These are phyloP conservation scores for Trisateles emortualis DNA, from an alignment of 2,888 invertebrate genomes.

Conservation along the genomic window DNA sequence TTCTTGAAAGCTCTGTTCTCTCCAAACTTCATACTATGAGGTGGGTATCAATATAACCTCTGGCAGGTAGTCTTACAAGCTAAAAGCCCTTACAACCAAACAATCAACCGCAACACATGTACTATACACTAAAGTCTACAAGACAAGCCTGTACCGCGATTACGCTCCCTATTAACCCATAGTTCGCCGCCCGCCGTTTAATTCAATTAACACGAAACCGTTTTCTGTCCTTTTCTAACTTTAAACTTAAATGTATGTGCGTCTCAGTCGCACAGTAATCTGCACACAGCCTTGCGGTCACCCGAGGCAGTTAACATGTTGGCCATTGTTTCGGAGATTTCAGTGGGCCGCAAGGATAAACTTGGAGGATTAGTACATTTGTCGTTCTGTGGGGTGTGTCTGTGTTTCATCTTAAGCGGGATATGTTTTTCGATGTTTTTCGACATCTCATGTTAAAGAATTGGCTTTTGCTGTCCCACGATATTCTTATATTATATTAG, in stretches of 20 bases:
- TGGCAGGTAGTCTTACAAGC: slow-evolving; percentile 8
- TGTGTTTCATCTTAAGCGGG: slow-evolving; percentile 16
- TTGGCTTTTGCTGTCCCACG: background rate
- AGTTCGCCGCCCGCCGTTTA: slow-evolving; percentile 50
- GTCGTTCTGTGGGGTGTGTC: slow-evolving; percentile 46
- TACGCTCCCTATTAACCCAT: slow-evolving; percentile 59
- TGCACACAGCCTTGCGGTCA: slow-evolving; percentile 63
- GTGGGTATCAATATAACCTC: slow-evolving; percentile 1
- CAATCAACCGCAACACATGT: slow-evolving; percentile 48
- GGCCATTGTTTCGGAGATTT: slow-evolving; percentile 70
- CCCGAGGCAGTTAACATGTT: slow-evolving; percentile 74
- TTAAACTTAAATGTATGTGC: slow-evolving; percentile 3
- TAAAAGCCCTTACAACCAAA: slow-evolving; percentile 32
- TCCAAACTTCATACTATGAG: background rate
- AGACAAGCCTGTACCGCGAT: slow-evolving; percentile 53
- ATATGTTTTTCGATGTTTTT: slow-evolving; percentile 28
- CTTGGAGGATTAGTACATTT: slow-evolving; percentile 62
- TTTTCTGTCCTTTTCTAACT: slow-evolving; percentile 33
- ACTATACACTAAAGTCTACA: slow-evolving; percentile 46
- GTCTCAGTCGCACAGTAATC: slow-evolving; percentile 50
- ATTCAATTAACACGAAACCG: slow-evolving; percentile 58
- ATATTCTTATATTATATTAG: too few species aligned
- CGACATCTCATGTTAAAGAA: too few species aligned
- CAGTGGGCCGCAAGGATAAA: slow-evolving; percentile 59
- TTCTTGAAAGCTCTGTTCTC: background rate